phyloP scores from a whole-genome alignment of 64 coral and sea anemone genomes.

The Montipora capricornis region DNA sequence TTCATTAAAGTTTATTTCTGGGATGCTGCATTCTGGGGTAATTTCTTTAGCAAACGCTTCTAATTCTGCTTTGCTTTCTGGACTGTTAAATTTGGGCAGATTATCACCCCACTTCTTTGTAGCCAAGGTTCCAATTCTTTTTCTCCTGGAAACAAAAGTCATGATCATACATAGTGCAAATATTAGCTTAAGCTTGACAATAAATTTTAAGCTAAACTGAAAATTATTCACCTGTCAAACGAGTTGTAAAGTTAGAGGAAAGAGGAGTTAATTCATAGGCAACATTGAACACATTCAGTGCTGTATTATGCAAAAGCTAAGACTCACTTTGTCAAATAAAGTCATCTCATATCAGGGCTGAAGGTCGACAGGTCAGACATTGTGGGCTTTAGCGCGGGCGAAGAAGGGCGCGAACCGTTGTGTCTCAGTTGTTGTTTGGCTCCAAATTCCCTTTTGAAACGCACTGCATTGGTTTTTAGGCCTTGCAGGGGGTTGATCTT shows the following conservation, averaged over 20 bases:
- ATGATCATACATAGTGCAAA: too few species aligned
- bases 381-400: conserved; percentile 8
- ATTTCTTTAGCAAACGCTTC: background rate
- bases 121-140: background rate
- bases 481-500: too few species aligned
- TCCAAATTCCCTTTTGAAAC: conserved; percentile 49
- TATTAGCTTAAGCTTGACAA: too few species aligned
- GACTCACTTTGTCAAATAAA: conserved; percentile 57
- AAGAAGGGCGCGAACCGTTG: background rate
- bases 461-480: background rate
- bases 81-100: conserved; percentile 10
- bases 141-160: background rate
- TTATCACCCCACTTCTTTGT: background rate
- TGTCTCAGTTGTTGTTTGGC: background rate
- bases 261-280: too few species aligned
- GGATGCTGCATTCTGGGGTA: conserved; percentile 31
- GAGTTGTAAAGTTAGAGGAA: too few species aligned
- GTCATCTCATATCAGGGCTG: conserved; percentile 24
- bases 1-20: conserved; percentile 15
- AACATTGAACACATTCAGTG: background rate
- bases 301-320: too few species aligned
- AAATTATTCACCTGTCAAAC: too few species aligned
- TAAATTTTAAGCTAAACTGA: too few species aligned
- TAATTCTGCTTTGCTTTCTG: background rate
- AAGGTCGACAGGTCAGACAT: conserved; percentile 32